Evolutionary conservation across 2,113 vertebrate species (phyloP).

Genomic region (Macrotus californicus): DNA sequence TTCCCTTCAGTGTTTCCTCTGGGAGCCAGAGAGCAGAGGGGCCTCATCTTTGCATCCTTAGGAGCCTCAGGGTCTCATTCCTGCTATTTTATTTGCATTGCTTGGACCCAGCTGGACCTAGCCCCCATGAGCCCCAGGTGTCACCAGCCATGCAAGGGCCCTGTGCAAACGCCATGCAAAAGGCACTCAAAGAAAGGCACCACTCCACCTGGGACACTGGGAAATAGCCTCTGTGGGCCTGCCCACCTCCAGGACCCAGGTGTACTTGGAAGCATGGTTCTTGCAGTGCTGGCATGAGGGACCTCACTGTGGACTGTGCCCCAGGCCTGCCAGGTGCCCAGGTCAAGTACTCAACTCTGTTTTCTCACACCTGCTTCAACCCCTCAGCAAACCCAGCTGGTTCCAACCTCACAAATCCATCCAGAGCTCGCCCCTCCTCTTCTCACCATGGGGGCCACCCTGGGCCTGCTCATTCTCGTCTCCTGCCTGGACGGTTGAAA

Average conservation of each 20-base stretch:
- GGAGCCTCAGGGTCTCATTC: neutral
- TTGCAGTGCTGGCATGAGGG: fast-evolving
- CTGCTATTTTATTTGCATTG: neutral
- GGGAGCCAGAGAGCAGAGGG: neutral
- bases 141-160: too few species aligned
- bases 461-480: neutral
- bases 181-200: neutral
- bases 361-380: neutral
- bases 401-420: neutral
- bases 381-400: neutral
- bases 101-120: neutral
- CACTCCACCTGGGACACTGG: neutral
- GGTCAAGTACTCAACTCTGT: neutral
- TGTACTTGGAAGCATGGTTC: fast-evolving
- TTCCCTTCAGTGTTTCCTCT: neutral
- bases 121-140: neutral
- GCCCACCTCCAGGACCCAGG: neutral
- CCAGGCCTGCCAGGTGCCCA: neutral
- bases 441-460: neutral
- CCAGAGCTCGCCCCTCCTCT: neutral
- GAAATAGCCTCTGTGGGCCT: neutral
- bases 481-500: neutral
- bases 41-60: neutral
- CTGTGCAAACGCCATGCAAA: neutral
- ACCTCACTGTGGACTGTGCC: neutral